Evolutionary conservation across 2,888 invertebrate species (phyloP).

Genomic region (Lymantria dispar): DNA sequence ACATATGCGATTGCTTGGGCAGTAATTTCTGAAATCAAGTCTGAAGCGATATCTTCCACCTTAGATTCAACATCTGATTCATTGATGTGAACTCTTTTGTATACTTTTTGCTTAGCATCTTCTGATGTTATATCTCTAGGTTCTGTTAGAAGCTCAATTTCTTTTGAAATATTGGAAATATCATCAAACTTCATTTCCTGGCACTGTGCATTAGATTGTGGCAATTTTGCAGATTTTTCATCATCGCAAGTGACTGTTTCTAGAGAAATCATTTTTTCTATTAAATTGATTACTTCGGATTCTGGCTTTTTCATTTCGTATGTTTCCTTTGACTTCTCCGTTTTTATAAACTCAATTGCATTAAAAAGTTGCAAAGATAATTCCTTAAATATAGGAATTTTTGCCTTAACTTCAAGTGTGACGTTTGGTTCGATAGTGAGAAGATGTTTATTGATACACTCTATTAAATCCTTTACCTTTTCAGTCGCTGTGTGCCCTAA

Average conservation of each 20-base stretch:
- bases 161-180: neutral
- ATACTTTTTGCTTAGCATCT: neutral
- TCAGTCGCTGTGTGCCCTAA: conserved; percentile 25
- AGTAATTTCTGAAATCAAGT: conserved; percentile 18
- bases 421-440: conserved; percentile 45
- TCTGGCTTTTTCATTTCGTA: neutral
- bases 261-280: too few relatives aligned
- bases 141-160: conserved; percentile 2
- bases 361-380: conserved; percentile 42
- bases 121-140: neutral
- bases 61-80: conserved; percentile 11
- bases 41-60: conserved; percentile 16
- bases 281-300: neutral
- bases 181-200: neutral
- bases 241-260: neutral
- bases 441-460: conserved; percentile 39
- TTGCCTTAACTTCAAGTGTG: conserved; percentile 66
- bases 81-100: conserved; percentile 11
- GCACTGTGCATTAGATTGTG: neutral
- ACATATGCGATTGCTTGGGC: conserved; percentile 14
- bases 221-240: neutral
- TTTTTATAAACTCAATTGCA: conserved; percentile 34
- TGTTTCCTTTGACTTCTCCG: conserved; percentile 4
- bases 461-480: conserved; percentile 27
- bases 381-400: conserved; percentile 67